Evolutionary conservation across 2,113 vertebrate genomes (phyloP).

Genomic region (Paramisgurnus dabryanus): DNA sequence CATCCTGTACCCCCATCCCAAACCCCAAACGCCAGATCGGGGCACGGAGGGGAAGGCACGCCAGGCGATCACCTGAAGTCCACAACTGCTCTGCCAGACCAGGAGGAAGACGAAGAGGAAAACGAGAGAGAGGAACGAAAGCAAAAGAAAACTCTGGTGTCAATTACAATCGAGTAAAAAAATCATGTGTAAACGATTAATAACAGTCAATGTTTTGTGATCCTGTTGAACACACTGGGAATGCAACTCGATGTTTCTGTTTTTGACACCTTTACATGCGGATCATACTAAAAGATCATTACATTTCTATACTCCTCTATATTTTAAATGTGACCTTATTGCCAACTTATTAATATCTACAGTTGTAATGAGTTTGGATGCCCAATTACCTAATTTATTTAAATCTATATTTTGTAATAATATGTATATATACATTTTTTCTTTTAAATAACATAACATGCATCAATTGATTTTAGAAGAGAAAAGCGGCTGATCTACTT

Average conservation of each 20-base stretch:
- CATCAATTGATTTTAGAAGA: not conserved
- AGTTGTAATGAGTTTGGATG: not conserved
- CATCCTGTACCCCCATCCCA: conserved; percentile 81
- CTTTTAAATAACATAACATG: no score
- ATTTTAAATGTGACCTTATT: not conserved
- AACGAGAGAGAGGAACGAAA: conserved; percentile 62
- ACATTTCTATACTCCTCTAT: not conserved
- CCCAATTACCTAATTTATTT: not conserved
- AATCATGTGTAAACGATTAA: conserved; percentile 4
- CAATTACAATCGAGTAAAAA: conserved; percentile 85
- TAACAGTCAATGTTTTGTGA: not conserved
- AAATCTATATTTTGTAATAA: not conserved
- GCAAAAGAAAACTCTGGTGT: conserved; percentile 83
- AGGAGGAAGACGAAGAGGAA: conserved; percentile 46
- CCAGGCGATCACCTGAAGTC: conserved; percentile 73
- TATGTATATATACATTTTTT: not conserved
- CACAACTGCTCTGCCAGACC: conserved; percentile 58
- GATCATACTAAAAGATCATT: not conserved
- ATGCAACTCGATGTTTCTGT: conserved; percentile 27
- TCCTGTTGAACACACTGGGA: conserved; percentile 41
- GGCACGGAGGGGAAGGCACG: conserved; percentile 70
- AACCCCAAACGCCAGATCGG: conserved; percentile 77
- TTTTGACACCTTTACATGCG: not conserved
- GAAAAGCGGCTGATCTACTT: not conserved
- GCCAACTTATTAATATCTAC: not conserved